These are phyloP conservation scores for Siderastrea siderea DNA, from an alignment of 92 coral and sea anemone species.

Conservation along the genomic window DNA sequence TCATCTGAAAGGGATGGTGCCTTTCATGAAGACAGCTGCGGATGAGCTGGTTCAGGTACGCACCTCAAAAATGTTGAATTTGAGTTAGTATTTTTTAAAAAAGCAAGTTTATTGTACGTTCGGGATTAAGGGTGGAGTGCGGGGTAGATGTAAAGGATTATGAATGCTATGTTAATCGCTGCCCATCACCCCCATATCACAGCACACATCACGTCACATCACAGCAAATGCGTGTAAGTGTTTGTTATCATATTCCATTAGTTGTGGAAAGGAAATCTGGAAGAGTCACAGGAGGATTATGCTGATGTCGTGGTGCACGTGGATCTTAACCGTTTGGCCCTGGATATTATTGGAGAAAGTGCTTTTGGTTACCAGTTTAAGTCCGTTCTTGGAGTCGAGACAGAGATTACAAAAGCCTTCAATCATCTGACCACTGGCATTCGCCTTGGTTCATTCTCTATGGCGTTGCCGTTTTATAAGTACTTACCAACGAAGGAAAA, in stretches of 20 bases:
- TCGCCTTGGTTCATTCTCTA: neutral
- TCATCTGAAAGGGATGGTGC: constrained; percentile 65
- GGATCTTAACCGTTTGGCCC: constrained; percentile 34
- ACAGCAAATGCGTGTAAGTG: no score
- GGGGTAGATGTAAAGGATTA: no score
- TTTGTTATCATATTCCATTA: neutral
- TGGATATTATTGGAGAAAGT: constrained; percentile 62
- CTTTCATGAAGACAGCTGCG: constrained; percentile 31
- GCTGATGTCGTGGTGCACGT: constrained; percentile 45
- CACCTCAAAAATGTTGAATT: neutral
- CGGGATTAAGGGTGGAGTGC: no score
- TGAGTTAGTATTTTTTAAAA: no score
- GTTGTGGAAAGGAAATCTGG: neutral
- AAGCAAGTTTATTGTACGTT: no score
- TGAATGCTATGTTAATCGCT: no score
- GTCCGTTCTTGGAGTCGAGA: constrained; percentile 34
- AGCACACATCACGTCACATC: no score
- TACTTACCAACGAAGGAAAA: constrained; percentile 44
- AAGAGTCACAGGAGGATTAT: constrained; percentile 18
- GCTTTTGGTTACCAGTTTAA: constrained; percentile 66
- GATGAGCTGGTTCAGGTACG: constrained; percentile 48
- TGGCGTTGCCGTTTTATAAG: constrained; percentile 32
- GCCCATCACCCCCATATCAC: no score
- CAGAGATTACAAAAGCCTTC: constrained; percentile 37
- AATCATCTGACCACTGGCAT: constrained; percentile 19